Percentiles rank a stretch among this genome's conserved stretches.
Conservation (phyloP, 1,140 invertebrate genomes). For the Ladona fulva region DNA sequence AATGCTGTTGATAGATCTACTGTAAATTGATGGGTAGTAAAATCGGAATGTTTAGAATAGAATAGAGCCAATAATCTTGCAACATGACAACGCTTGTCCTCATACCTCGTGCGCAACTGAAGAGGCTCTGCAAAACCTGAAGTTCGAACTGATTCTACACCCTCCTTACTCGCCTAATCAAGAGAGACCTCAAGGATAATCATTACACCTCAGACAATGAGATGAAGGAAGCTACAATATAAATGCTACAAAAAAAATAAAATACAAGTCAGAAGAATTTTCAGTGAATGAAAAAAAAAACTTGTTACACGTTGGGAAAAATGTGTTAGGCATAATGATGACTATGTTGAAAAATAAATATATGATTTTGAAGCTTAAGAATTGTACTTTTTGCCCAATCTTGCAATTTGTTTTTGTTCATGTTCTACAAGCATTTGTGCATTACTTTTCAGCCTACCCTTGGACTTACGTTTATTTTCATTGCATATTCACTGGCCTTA, state of each 20-base stretch:
- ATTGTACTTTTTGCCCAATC: no score
- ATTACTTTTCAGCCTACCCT: slow-evolving; percentile 11
- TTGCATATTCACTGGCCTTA: no score
- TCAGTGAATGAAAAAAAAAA: slow-evolving; percentile 18
- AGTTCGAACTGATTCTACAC: neutral
- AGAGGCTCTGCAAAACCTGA: no score
- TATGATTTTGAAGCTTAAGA: no score
- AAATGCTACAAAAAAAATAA: slow-evolving; percentile 5
- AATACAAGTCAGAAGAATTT: slow-evolving; percentile 18
- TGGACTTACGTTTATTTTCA: neutral
- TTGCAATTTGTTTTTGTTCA: no score
- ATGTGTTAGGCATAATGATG: no score
- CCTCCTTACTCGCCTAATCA: slow-evolving; percentile 12
- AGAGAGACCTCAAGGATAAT: slow-evolving; percentile 18
- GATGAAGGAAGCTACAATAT: slow-evolving; percentile 14
- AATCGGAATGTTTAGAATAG: neutral
- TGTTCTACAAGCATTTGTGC: neutral
- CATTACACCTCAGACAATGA: slow-evolving; percentile 18
- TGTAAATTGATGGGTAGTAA: no score
- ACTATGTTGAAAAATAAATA: no score
- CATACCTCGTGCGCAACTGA: slow-evolving; percentile 13
- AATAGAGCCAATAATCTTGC: neutral
- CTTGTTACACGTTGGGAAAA: slow-evolving; percentile 19
- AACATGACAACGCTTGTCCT: slow-evolving; percentile 17
- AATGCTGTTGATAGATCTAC: no score